Evolutionary conservation across 53 echinoderm and acorn worm genomes (phyloP), one percentile per base, ranked within the genome.

Genomic region (Crossaster papposus): DNA sequence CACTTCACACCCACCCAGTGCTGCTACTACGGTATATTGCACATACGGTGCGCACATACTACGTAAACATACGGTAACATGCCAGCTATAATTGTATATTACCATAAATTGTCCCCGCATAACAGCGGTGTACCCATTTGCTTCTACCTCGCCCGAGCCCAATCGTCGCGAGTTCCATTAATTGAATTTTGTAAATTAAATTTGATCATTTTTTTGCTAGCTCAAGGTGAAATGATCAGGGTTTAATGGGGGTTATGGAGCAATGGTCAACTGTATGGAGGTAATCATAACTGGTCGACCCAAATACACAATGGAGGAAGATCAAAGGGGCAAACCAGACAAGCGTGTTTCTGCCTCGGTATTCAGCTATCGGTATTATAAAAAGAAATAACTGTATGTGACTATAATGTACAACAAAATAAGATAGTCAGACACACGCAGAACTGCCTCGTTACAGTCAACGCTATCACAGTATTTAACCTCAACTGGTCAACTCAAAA

Each of bases 191-290:
- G 30, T 17, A 71, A 83, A 83, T 83, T 83, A 83, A 83, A 85
- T 85, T 54, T 85, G 54, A 72, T 72, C 54, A 72, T 84, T 84
- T 84, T n/a, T 84, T 84, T 34, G 38, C 5, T 14, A 17, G 65
- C 51, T 32, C 85, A 85, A 85, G 85, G 85, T 85, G 73, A 85
- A 85, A 72, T 85, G 71, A 85, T 85, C 85, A 51, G 72, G 85
- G 70, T 65, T 64, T 83, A 83, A 83, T 83, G 38, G 36, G 83
- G 51, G 83, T 70, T 63, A 83, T 36, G 24, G 35, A 20, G 51
- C 36, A 36, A 14, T 36, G 38, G 83, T 83, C 37, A 62, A 81
- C 81, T 55, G 20, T 34, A 34, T 62, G 15, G 34, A 65, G 82
- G 12, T 63, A 68, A 82, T 82, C 65, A 82, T n/a, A 36, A 36